Percentiles rank a stretch among this genome's conserved stretches.
phyloP scores from a whole-genome alignment of 2,797 vertebrate genomes.

The Uromys caudimaculatus region DNA sequence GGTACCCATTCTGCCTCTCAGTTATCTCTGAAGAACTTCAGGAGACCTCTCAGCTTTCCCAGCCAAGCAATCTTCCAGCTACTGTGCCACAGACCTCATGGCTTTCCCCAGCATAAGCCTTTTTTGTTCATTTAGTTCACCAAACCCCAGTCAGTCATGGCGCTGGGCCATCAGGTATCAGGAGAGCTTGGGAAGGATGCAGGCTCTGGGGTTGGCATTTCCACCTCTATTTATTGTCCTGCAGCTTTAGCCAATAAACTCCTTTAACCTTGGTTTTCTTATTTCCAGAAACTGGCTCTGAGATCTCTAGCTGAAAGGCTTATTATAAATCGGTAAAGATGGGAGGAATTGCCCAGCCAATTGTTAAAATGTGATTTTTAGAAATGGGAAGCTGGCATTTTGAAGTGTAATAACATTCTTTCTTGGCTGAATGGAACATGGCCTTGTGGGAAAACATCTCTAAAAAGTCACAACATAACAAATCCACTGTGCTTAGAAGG shows the following conservation, averaged over 20 bases:
- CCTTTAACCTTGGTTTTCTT: background rate
- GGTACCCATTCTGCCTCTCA: background rate
- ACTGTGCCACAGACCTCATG: background rate
- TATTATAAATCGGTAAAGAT: background rate
- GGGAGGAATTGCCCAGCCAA: background rate
- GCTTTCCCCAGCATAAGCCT: background rate
- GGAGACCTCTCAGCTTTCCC: background rate
- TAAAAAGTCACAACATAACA: background rate
- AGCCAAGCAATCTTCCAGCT: background rate
- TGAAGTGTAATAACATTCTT: conserved; percentile 46
- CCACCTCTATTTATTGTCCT: background rate
- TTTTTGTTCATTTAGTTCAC: background rate
- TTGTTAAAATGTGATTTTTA: conserved; percentile 36
- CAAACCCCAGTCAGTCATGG: background rate
- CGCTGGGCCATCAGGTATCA: background rate
- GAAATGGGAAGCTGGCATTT: conserved; percentile 50
- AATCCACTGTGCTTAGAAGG: background rate
- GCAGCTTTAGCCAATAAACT: background rate
- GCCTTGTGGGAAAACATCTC: background rate
- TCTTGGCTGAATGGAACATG: background rate
- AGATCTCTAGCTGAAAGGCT: background rate
- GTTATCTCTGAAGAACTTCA: background rate
- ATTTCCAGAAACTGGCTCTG: background rate
- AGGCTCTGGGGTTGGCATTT: background rate
- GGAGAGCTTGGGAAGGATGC: background rate